phyloP scores from a whole-genome alignment of 2,888 invertebrate species.

The Drosophila histrio region DNA sequence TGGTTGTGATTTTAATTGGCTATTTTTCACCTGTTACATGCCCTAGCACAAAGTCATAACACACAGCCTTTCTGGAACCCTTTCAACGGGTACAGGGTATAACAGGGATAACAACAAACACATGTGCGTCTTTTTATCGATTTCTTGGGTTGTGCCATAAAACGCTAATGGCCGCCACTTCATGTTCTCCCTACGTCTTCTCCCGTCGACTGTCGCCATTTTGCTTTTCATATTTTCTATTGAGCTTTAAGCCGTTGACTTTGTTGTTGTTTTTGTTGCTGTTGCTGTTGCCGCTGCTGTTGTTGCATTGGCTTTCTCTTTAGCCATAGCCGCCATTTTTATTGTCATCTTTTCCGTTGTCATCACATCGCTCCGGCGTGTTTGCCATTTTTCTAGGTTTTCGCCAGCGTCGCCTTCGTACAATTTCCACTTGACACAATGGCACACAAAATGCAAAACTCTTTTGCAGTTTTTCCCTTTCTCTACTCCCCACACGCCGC shows the following conservation, averaged over 20 bases:
- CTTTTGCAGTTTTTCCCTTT: conserved; percentile 41
- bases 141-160: conserved; percentile 69
- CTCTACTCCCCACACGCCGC: neutral
- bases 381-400: conserved; percentile 68
- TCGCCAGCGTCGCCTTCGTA: conserved; percentile 48
- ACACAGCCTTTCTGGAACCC: neutral
- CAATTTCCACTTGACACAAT: conserved; percentile 82
- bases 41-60: neutral
- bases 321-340: conserved; percentile 69
- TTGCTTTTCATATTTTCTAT: conserved; percentile 73
- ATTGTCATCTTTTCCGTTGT: conserved; percentile 76
- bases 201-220: conserved; percentile 58
- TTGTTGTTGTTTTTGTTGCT: conserved; percentile 19
- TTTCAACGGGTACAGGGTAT: neutral
- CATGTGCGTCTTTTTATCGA: conserved; percentile 60
- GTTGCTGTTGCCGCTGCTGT: conserved; percentile 19
- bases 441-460: conserved; percentile 81
- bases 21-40: neutral
- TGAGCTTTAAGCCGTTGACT: conserved; percentile 71
- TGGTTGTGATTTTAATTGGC: too few relatives aligned
- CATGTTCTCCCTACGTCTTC: neutral
- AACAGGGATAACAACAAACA: conserved; percentile 27
- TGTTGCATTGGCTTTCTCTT: conserved; percentile 34
- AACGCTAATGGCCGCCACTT: conserved; percentile 64
- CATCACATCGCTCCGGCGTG: conserved; percentile 47